Percentiles rank a stretch among this genome's conserved stretches.
Evolutionary conservation across 2,888 invertebrate genomes (phyloP).

Genomic region (Papilio gigon): DNA sequence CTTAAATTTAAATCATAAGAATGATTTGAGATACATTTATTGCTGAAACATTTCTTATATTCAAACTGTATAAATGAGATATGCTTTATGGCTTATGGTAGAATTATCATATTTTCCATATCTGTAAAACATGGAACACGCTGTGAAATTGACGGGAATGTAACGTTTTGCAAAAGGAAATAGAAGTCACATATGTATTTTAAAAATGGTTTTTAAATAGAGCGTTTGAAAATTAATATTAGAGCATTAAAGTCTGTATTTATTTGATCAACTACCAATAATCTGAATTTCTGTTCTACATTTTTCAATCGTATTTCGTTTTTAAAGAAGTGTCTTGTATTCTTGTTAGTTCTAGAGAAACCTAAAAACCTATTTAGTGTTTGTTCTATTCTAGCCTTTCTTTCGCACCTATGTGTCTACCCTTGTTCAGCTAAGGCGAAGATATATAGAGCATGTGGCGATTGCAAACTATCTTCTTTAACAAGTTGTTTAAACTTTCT

Average conservation of each 20-base stretch:
- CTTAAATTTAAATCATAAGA: too few species aligned
- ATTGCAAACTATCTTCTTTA: conserved; percentile 10
- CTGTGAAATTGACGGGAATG: conserved; percentile 6
- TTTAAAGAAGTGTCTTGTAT: too few species aligned
- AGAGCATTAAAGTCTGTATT: background rate
- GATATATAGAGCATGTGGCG: background rate
- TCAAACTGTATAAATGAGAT: background rate
- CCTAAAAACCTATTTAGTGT: too few species aligned
- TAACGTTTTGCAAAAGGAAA: conserved; percentile 17
- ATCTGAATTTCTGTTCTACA: too few species aligned
- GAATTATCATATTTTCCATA: background rate
- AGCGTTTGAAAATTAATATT: conserved; percentile 6
- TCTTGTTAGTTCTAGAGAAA: too few species aligned
- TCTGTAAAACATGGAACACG: background rate
- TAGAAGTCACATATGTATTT: background rate
- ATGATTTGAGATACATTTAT: too few species aligned
- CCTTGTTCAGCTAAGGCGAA: too few species aligned
- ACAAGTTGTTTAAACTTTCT: conserved; percentile 9
- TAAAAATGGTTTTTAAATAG: background rate
- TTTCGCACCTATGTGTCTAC: too few species aligned
- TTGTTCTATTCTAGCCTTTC: too few species aligned
- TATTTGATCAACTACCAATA: background rate
- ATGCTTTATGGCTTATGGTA: background rate
- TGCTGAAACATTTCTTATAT: too few species aligned
- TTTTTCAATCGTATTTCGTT: too few species aligned